phyloP scores from a whole-genome alignment of 2,888 invertebrate species.

The Sinelater perroti region DNA sequence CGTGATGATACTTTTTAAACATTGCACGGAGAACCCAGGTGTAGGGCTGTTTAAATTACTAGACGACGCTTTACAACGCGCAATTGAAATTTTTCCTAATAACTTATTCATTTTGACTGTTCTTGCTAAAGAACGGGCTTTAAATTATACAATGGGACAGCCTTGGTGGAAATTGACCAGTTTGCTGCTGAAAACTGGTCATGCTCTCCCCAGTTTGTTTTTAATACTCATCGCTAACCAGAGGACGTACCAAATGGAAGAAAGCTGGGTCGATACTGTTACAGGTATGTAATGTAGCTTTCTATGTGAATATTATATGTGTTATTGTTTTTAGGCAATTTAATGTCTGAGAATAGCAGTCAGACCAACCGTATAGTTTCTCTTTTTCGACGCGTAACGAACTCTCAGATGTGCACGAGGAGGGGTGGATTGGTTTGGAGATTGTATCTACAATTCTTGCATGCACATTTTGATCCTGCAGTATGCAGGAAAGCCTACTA shows the following conservation, averaged over 20 bases:
- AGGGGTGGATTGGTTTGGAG: conserved; percentile 70
- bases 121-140: conserved; percentile 60
- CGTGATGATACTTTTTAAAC: conserved; percentile 55
- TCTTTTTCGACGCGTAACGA: conserved; percentile 55
- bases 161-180: conserved; percentile 66
- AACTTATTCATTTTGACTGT: conserved; percentile 67
- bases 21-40: conserved; percentile 52
- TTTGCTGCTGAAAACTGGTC: conserved; percentile 58
- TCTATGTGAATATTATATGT: not conserved
- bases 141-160: conserved; percentile 56
- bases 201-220: conserved; percentile 62
- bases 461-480: conserved; percentile 57
- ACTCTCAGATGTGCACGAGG: conserved; percentile 56
- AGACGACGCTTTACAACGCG: conserved; percentile 57
- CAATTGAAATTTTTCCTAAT: conserved; percentile 65
- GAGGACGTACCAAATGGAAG: conserved; percentile 50
- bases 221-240: conserved; percentile 60
- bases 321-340: conserved; percentile 49
- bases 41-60: conserved; percentile 58
- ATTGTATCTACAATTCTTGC: conserved; percentile 68
- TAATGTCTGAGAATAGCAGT: conserved; percentile 46
- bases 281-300: conserved; percentile 52
- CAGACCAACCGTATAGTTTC: conserved; percentile 56
- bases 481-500: conserved; percentile 61
- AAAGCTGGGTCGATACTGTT: conserved; percentile 52